Conservation (phyloP, 2,113 vertebrate genomes). For the Chascanopsetta lugubris region DNA sequence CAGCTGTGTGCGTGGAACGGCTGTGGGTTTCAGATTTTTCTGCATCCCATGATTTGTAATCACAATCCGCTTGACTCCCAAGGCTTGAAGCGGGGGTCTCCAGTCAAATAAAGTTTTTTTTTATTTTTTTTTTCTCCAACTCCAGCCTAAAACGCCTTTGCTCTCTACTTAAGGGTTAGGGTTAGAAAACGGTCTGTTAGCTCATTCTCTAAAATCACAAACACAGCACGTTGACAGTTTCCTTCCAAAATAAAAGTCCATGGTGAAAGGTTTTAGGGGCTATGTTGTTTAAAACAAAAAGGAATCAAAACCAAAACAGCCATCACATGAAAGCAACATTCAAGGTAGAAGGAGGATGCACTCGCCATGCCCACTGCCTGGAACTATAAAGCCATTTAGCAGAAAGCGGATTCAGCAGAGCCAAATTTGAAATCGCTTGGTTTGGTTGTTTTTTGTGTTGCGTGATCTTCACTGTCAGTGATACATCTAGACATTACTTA, state of each 20-base stretch:
- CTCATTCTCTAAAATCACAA: constrained; percentile 4
- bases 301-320: constrained; percentile 1
- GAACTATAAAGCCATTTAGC: constrained; percentile 17
- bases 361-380: constrained; percentile 21
- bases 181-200: constrained; percentile 16
- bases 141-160: neutral
- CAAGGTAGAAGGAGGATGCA: constrained; percentile 19
- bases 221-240: constrained; percentile 19
- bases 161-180: constrained; percentile 32
- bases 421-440: constrained; percentile 17
- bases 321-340: constrained; percentile 22
- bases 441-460: constrained; percentile 6
- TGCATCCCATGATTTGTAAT: constrained; percentile 26
- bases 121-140: too few relatives aligned
- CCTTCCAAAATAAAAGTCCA: constrained; percentile 16
- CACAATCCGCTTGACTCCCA: constrained; percentile 10
- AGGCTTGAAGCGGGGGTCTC: constrained; percentile 10
- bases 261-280: constrained; percentile 1
- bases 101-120: neutral
- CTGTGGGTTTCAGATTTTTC: constrained; percentile 22
- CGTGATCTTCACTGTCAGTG: constrained; percentile 1
- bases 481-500: too few relatives aligned
- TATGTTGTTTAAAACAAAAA: constrained; percentile 1
- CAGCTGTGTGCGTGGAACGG: constrained; percentile 27
- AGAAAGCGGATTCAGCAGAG: constrained; percentile 18